Base-by-base conservation (phyloP, 1,140 invertebrate species). In the Portunus trituberculatus region DNA sequence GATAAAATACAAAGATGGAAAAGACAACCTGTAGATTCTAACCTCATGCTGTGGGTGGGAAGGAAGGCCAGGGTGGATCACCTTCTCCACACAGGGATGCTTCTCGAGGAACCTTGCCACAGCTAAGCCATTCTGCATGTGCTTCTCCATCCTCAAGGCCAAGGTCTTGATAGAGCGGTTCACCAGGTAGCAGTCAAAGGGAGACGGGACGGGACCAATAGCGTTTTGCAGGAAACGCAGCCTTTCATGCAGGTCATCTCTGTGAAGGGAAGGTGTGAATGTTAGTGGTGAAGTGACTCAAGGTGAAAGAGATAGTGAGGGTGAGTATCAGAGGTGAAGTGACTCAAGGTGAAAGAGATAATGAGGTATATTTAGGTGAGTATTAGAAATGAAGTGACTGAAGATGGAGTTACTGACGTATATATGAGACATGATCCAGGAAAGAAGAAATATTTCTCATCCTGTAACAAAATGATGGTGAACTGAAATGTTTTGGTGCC, bases 161-260 rank as follows among this genome's bases (percentile, higher is more conserved):
- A 99, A 97, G 0, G 99, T 99, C 97, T 99, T 99, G 83, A 99
- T 97, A 96, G 99, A 99, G 86, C 99, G 98, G 96, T 99, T 99
- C 0, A 99, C 99, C 96, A 99, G 97, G 96, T 98, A 99, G 97
- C 99, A 99, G 97, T 99, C 99, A 97, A 99, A 99, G 0, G 99
- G 99, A 0, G 99, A 99, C 14, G 99, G 99, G 4, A 99, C 98
- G 89, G 98, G 98, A 84, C 99, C 99, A 97, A 98, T 98, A 0
- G 99, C 98, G 97, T 99, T 99, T 98, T 99, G 99, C 92, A 99
- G 97, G 97, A 98, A 99, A 96, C 98, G 97, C 20, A 99, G 97
- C 97, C 97, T 97, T 39, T 98, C 96, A 96, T 98, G 98, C 0
- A 99, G 96, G 87, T 98, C 98, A 92, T 98, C 98, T 96, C 98